Conservation (phyloP, 2,797 vertebrate species). For the Syngnathus rostellatus region DNA sequence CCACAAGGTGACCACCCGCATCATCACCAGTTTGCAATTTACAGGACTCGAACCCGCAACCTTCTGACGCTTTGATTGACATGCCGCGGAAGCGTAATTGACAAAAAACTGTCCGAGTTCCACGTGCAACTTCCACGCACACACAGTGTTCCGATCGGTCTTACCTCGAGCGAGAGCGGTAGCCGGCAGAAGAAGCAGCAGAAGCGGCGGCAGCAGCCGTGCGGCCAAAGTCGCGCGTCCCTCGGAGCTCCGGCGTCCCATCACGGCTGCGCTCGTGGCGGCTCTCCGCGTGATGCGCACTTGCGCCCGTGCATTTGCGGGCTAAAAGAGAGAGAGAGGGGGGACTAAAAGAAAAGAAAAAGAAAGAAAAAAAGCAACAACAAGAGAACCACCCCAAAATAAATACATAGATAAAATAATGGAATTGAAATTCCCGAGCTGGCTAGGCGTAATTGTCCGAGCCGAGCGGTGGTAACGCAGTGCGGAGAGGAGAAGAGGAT, state of each 20-base stretch:
- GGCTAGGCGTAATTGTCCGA: constrained; percentile 15
- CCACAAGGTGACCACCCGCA: background rate
- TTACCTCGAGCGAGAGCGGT: constrained; percentile 56
- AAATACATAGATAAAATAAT: background rate
- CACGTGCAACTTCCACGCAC: constrained; percentile 2
- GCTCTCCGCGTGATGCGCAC: constrained; percentile 32
- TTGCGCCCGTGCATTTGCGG: background rate
- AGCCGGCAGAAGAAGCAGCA: constrained; percentile 19
- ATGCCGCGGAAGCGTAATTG: background rate
- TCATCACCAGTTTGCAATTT: background rate
- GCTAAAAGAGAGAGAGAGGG: background rate
- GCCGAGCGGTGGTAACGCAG: constrained; percentile 34
- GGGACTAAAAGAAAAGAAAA: no score
- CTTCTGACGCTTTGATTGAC: background rate
- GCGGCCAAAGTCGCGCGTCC: constrained; percentile 53
- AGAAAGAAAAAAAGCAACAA: background rate
- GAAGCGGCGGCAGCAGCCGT: constrained; percentile 51
- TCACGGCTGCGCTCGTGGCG: constrained; percentile 53
- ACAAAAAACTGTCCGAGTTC: no score
- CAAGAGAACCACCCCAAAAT: background rate
- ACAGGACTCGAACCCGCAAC: background rate
- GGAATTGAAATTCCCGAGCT: constrained; percentile 1
- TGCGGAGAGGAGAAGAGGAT: constrained; percentile 18
- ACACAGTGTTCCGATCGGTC: constrained; percentile 4
- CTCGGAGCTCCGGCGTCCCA: constrained; percentile 65